Percentiles rank a stretch among this genome's conserved stretches.
phyloP scores from a whole-genome alignment of 2,797 vertebrate genomes.

The Enteromius afrohamiltoni region DNA sequence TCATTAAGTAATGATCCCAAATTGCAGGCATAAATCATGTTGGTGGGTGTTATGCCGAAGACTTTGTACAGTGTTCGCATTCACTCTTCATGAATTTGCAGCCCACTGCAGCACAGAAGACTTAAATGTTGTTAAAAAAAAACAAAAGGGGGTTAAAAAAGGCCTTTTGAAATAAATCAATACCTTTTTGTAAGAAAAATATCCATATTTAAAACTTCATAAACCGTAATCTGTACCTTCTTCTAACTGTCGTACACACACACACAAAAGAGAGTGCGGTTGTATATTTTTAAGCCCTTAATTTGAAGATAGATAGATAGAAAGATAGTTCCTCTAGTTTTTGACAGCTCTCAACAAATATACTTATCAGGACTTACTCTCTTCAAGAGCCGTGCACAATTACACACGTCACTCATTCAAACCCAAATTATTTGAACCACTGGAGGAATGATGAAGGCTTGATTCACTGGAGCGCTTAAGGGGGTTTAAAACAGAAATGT shows the following conservation, averaged over 20 bases:
- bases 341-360: conserved; percentile 69
- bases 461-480: conserved; percentile 75
- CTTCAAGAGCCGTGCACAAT: conserved; percentile 72
- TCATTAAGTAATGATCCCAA: conserved; percentile 60
- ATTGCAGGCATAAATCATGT: conserved; percentile 53
- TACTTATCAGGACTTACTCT: conserved; percentile 70
- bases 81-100: neutral
- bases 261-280: neutral
- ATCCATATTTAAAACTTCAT: neutral
- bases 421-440: conserved; percentile 75
- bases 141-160: neutral
- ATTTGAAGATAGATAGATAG: neutral
- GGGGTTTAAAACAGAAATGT: conserved; percentile 72
- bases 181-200: neutral
- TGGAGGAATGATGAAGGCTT: conserved; percentile 74
- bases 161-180: neutral
- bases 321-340: conserved; percentile 61
- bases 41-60: conserved; percentile 28
- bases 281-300: neutral
- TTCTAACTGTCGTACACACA: neutral
- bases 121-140: conserved; percentile 29
- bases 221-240: neutral
- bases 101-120: neutral
- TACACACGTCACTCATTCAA: conserved; percentile 83
- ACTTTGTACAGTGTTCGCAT: conserved; percentile 25